Base-by-base conservation (phyloP, 2,113 vertebrate species). In the Phaethornis superciliosus region DNA sequence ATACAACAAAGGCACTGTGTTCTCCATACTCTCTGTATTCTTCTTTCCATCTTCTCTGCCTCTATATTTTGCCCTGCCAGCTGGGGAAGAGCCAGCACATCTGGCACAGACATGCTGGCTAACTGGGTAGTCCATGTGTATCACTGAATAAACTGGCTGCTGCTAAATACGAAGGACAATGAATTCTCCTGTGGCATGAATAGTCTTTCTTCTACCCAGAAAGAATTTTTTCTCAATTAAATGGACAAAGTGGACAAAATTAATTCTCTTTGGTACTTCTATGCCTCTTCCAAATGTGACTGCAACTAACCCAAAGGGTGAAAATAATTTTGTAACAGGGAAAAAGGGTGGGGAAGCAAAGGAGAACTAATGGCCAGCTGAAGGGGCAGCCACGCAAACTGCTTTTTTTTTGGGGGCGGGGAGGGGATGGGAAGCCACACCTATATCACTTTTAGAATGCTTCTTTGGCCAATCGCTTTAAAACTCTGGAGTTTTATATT, bases 41-140 rank as follows among this genome's bases (percentile, higher is more conserved):
- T 85, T 54, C 72, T 89, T 89, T 55, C 62, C 54, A 42, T 58
- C 24, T 82, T 85, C 40, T 81, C 54, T 72, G 65, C 75, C 62
- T 89, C 89, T 79, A 14, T 64, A 60, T 80, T 88, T 96, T 58
- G 58, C 49, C 54, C 70, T 91, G 49, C 72, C 82, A 96, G 47
- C 72, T 81, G 64, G 47, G 64, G 78, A 83, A 90, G 75, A 92
- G 68, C 59, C 88, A 91, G 32, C 46, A 88, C 63, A 76, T 96
- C 85, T 80, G 90, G 85, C 79, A 74, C 20, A 74, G 82, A 21
- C 32, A 23, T 46, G 9, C 65, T 77, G 76, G 52, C 49, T 83
- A 77, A 44, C 75, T 85, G 82, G 79, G 52, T 55, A 72, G 76
- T 63, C 44, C 72, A 24, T n/a, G 10, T 52, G 47, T 63, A 90